A percentile compares a stretch with the other conserved stretches of the same genome.
Evolutionary conservation across 2,797 vertebrate species (phyloP).

Genomic region (Gila robusta): DNA sequence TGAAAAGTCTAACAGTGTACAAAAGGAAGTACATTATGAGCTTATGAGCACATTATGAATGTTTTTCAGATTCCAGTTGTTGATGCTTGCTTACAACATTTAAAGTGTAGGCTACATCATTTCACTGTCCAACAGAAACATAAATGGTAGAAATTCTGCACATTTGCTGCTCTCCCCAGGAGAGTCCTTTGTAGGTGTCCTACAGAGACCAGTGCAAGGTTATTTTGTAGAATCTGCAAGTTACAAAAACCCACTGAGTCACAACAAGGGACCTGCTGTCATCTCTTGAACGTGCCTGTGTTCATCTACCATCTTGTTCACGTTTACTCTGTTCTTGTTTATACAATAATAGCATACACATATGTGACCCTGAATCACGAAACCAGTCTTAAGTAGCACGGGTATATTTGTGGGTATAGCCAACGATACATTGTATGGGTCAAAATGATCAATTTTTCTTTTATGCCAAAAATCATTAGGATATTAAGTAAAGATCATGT

Average conservation of each 20-base stretch:
- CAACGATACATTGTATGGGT: no score
- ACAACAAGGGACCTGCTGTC: slow-evolving; percentile 5
- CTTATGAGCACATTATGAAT: no score
- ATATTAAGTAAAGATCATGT: no score
- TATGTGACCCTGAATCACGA: no score
- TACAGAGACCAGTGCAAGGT: neutral
- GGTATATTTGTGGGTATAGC: no score
- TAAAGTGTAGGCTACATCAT: neutral
- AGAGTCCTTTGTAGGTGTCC: slow-evolving; percentile 9
- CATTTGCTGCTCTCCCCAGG: slow-evolving; percentile 23
- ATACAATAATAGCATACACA: neutral
- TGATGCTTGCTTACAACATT: neutral
- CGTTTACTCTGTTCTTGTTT: neutral
- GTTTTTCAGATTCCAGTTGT: neutral
- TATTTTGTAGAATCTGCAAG: slow-evolving; percentile 35
- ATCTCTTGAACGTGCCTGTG: neutral
- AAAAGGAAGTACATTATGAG: neutral
- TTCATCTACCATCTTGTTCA: neutral
- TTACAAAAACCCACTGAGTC: slow-evolving; percentile 18
- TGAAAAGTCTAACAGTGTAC: no score
- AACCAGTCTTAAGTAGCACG: no score
- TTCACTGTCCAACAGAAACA: slow-evolving; percentile 5
- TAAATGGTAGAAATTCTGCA: slow-evolving; percentile 20
- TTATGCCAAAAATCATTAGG: no score
- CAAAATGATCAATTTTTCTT: no score